Percentiles rank a stretch among this genome's conserved stretches.
Conservation (phyloP, 2,797 vertebrate genomes). For the Rhincodon typus region DNA sequence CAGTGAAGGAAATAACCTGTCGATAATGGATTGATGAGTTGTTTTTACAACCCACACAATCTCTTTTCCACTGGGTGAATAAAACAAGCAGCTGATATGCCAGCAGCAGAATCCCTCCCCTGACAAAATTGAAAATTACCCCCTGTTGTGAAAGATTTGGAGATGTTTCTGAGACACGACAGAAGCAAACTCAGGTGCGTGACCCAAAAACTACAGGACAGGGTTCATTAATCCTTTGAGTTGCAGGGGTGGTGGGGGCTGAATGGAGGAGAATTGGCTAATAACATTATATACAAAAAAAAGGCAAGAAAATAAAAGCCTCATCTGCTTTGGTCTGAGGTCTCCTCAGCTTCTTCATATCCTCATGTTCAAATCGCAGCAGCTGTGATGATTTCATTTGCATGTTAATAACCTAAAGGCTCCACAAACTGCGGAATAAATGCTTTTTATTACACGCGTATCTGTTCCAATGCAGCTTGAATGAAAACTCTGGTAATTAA, state of each 20-base stretch:
- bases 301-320: neutral
- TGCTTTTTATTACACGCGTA: slow-evolving; percentile 92
- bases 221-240: neutral
- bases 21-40: neutral
- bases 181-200: neutral
- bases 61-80: neutral
- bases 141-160: neutral
- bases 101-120: neutral
- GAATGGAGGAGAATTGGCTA: neutral
- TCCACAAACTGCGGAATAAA: slow-evolving; percentile 96
- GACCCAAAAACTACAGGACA: neutral
- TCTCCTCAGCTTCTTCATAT: slow-evolving; percentile 60
- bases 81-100: neutral
- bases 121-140: neutral
- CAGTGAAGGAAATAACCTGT: neutral
- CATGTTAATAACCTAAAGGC: slow-evolving; percentile 99
- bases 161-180: neutral
- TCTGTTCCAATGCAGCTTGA: slow-evolving; percentile 82
- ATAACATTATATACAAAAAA: too few relatives aligned
- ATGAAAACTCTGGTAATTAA: slow-evolving; percentile 95
- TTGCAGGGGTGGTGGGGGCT: neutral
- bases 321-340: neutral
- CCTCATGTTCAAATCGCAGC: slow-evolving; percentile 98
- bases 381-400: slow-evolving; percentile 99
- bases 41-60: neutral